Evolutionary conservation across 2,888 invertebrate species (phyloP), one percentile per base, ranked within the genome.

Genomic region (Boloria selene): DNA sequence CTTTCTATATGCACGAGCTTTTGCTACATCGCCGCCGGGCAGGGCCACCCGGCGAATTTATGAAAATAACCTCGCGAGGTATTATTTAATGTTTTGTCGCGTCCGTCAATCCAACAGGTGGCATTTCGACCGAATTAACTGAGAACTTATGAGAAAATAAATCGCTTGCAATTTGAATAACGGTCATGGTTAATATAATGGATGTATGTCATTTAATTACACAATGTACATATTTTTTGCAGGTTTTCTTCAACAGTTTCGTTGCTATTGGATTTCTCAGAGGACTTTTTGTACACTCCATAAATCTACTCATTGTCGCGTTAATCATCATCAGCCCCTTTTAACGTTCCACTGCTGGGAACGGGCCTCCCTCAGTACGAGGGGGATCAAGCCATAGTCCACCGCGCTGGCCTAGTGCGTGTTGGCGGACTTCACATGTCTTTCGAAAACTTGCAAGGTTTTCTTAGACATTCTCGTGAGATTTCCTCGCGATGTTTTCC

Each of bases 31-130:
- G 77, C 74, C 79, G 79, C 81, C 70, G 72, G 70, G 73, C 73
- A 68, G 71, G 79, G 76, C 79, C 77, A 79, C 77, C 79, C 77
- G 78, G 79, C 80, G 79, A 83, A 84, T 82, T 82, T 83, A 81
- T 81, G 79, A 82, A 84, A 81, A 82, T 82, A 80, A 77, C 76
- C 74, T 81, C 77, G 70, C 75, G 75, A 38, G 31, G 31, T 38
- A 38, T 76, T 44, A 80, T 80, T 75, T 74, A 71, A 70, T 69
- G 72, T 71, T 71, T 68, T 62, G 68, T 68, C 68, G 65, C 68
- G 68, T 55, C 56, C 56, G 52, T 65, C 65, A 59, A 62, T 42
- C 49, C 54, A 64, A 55, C 65, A 68, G 68, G 68, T 65, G 68
- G 59, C 65, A 54, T 62, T 68, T 59, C 59, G 49, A 47, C 53